phyloP scores from a whole-genome alignment of 2,113 vertebrate species.

The Nematolebias whitei region DNA sequence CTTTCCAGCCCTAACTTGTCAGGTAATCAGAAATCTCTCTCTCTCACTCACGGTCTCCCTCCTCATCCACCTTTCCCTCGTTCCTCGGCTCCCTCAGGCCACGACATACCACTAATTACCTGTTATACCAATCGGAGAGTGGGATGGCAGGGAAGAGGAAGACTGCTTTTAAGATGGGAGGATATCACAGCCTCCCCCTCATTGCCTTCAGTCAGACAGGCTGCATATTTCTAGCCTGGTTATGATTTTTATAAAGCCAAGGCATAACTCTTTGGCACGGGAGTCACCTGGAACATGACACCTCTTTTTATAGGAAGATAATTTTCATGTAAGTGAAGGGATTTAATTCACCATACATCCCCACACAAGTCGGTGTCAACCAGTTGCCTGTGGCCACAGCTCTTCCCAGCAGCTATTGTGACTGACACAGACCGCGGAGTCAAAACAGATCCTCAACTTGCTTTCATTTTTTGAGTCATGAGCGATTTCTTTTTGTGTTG shows the following conservation, averaged over 20 bases:
- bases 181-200: constrained; percentile 68
- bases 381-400: constrained; percentile 26
- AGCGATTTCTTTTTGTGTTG: too few species aligned
- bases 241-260: constrained; percentile 53
- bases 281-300: constrained; percentile 64
- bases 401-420: constrained; percentile 38
- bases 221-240: constrained; percentile 62
- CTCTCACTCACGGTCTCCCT: constrained; percentile 80
- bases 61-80: constrained; percentile 83
- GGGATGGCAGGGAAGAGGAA: constrained; percentile 82
- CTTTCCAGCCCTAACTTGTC: constrained; percentile 98
- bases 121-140: constrained; percentile 88
- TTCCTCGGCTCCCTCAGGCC: constrained; percentile 84
- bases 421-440: not conserved
- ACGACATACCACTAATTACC: constrained; percentile 92
- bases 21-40: constrained; percentile 94
- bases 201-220: constrained; percentile 29
- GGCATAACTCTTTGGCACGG: constrained; percentile 36
- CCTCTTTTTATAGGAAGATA: constrained; percentile 60
- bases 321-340: constrained; percentile 55
- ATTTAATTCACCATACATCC: constrained; percentile 42
- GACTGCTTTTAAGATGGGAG: constrained; percentile 82
- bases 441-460: constrained; percentile 4
- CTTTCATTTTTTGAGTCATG: not conserved
- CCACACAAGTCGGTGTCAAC: constrained; percentile 35